Percentiles rank a stretch among this genome's conserved stretches.
These are phyloP conservation scores for Anas bahamensis DNA, from an alignment of 2,797 vertebrate genomes.

Conservation along the genomic window DNA sequence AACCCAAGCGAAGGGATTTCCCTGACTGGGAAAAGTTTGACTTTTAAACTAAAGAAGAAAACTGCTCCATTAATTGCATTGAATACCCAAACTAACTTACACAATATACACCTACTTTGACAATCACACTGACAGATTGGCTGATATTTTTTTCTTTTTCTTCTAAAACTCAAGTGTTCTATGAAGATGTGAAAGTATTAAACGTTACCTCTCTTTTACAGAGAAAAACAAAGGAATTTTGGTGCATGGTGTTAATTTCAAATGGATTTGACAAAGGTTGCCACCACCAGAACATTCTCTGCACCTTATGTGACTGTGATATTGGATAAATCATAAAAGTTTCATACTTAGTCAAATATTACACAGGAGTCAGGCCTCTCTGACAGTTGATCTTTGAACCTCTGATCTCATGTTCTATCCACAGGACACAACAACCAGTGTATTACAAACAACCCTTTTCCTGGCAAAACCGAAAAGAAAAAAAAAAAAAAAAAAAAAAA, in stretches of 20 bases:
- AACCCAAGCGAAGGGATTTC: background rate
- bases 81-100: background rate
- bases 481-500: too few relatives aligned
- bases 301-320: background rate
- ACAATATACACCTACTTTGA: background rate
- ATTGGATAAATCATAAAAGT: too few relatives aligned
- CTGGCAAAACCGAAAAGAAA: too few relatives aligned
- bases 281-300: background rate
- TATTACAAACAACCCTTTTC: background rate
- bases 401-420: background rate
- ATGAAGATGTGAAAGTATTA: background rate
- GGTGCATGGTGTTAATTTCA: background rate
- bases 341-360: background rate
- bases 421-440: background rate
- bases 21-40: background rate
- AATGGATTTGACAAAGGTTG: background rate
- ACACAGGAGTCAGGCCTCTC: background rate
- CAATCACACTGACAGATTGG: background rate
- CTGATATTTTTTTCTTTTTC: background rate
- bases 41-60: background rate
- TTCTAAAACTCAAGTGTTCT: background rate
- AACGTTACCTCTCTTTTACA: background rate
- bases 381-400: background rate
- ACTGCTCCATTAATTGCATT: background rate
- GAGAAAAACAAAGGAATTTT: background rate